phyloP scores from a whole-genome alignment of 2,888 invertebrate genomes.

The Timema cristinae region DNA sequence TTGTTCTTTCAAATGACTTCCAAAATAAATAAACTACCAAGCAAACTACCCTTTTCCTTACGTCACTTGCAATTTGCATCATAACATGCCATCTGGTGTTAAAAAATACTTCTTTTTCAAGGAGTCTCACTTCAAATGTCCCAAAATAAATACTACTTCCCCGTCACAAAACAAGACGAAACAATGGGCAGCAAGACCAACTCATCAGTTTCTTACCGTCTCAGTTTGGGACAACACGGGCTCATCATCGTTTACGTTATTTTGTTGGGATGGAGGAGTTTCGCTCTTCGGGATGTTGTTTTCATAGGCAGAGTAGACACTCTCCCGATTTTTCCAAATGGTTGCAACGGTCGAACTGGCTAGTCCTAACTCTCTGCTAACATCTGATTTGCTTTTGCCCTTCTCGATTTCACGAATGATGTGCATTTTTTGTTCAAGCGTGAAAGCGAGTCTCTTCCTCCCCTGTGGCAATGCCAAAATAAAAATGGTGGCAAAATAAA shows the following conservation, averaged over 20 bases:
- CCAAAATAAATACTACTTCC: too few species aligned
- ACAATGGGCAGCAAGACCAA: too few species aligned
- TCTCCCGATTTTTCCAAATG: slow-evolving; percentile 56
- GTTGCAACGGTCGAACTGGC: slow-evolving; percentile 56
- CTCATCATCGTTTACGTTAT: slow-evolving; percentile 8
- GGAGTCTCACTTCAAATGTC: too few species aligned
- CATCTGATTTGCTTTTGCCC: slow-evolving; percentile 56
- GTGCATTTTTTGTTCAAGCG: slow-evolving; percentile 57
- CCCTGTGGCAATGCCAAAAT: slow-evolving; percentile 44
- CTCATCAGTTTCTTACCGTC: slow-evolving; percentile 1
- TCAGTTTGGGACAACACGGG: not conserved
- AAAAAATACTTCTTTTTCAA: too few species aligned
- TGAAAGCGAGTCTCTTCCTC: slow-evolving; percentile 57
- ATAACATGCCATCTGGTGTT: too few species aligned
- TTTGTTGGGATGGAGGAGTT: not conserved
- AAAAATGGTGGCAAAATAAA: slow-evolving; percentile 12
- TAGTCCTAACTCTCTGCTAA: slow-evolving; percentile 53
- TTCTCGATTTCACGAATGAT: slow-evolving; percentile 56
- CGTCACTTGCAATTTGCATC: too few species aligned
- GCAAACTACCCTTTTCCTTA: too few species aligned
- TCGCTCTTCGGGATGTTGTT: slow-evolving; percentile 22
- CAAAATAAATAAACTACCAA: too few species aligned
- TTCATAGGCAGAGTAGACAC: slow-evolving; percentile 35
- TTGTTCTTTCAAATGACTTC: too few species aligned
- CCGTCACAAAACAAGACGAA: too few species aligned